These are phyloP conservation scores for Epizoanthus scotinus DNA, from an alignment of 92 coral and sea anemone genomes.

Conservation along the genomic window DNA sequence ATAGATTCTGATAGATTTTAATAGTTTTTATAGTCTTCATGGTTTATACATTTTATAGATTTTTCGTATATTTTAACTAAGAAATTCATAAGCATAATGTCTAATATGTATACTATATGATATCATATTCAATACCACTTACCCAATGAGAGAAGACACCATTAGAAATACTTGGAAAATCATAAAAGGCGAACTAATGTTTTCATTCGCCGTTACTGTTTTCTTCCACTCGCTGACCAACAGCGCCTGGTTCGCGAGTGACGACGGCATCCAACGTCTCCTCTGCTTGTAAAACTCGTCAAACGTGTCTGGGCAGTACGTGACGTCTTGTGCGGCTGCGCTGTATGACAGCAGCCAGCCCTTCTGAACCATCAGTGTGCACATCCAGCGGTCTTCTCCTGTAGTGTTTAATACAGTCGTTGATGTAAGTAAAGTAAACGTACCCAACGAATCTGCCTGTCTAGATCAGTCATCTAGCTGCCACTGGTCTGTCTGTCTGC, in stretches of 20 bases:
- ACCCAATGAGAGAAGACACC: conserved; percentile 83
- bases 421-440: not conserved
- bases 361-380: conserved; percentile 96
- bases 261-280: conserved; percentile 98
- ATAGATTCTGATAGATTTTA: too few species aligned
- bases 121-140: too few species aligned
- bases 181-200: conserved; percentile 70
- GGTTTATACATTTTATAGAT: too few species aligned
- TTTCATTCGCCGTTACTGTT: conserved; percentile 78
- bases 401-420: not conserved
- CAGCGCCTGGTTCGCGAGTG: conserved; percentile 84
- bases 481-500: too few species aligned
- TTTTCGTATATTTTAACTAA: too few species aligned
- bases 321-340: conserved; percentile 96
- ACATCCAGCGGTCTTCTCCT: conserved; percentile 99
- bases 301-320: conserved; percentile 92
- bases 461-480: too few species aligned
- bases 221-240: conserved; percentile 82
- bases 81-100: too few species aligned
- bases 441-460: too few species aligned
- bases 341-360: conserved; percentile 97
- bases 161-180: conserved; percentile 87
- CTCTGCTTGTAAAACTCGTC: conserved; percentile 96
- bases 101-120: too few species aligned
- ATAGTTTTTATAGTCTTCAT: too few species aligned